These are phyloP conservation scores for Nannobrachium achirus DNA, from an alignment of 2,113 vertebrate genomes.

Conservation along the genomic window DNA sequence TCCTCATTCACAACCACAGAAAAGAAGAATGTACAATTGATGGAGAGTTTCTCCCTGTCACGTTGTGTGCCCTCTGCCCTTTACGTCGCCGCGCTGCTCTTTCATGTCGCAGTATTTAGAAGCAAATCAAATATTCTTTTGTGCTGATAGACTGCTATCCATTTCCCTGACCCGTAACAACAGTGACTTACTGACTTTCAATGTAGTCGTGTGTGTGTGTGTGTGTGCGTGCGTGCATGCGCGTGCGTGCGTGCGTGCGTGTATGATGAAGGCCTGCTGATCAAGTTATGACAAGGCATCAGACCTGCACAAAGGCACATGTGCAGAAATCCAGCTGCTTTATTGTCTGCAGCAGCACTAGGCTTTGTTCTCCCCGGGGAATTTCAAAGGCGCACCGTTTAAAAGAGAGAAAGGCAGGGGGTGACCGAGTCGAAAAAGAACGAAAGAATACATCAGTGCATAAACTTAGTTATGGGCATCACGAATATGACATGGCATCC, in stretches of 20 bases:
- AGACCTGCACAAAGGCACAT: constrained; percentile 75
- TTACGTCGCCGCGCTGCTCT: constrained; percentile 62
- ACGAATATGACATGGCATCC: constrained; percentile 31
- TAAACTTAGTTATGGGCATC: constrained; percentile 46
- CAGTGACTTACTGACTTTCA: too few species aligned
- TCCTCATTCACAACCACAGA: too few species aligned
- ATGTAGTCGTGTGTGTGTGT: constrained; percentile 16
- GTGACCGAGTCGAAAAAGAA: constrained; percentile 39
- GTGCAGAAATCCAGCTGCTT: constrained; percentile 81
- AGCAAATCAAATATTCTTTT: constrained; percentile 83
- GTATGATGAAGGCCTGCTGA: constrained; percentile 51
- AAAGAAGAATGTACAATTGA: not conserved
- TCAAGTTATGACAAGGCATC: constrained; percentile 80
- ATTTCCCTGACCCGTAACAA: constrained; percentile 45
- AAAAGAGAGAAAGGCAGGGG: constrained; percentile 41
- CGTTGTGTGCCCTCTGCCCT: constrained; percentile 49
- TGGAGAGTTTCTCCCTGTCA: constrained; percentile 46
- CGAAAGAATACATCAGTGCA: constrained; percentile 57
- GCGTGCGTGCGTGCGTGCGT: constrained; percentile 14
- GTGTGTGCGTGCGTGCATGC: constrained; percentile 10
- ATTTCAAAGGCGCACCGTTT: constrained; percentile 72
- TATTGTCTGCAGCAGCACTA: constrained; percentile 65
- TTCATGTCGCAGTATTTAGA: constrained; percentile 77
- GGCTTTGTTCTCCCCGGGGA: constrained; percentile 67
- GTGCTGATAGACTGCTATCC: constrained; percentile 63